These are phyloP conservation scores for Arctopsyche grandis DNA, from an alignment of 1,140 invertebrate genomes.

Conservation along the genomic window DNA sequence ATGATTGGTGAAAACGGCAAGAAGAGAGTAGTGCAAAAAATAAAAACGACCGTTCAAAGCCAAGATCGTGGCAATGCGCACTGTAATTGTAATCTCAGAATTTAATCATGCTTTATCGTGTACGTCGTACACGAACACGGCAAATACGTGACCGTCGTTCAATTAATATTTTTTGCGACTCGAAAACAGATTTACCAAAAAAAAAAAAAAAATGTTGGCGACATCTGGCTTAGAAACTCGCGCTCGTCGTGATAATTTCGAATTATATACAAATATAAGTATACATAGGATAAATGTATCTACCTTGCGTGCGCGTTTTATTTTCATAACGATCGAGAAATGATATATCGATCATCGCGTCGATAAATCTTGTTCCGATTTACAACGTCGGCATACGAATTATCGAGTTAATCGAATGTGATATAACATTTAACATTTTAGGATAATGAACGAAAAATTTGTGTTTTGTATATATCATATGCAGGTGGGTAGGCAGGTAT, in stretches of 20 bases:
- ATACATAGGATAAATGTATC: too few species aligned
- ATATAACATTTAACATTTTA: neutral
- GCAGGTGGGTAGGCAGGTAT: slow-evolving; percentile 11
- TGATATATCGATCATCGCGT: slow-evolving; percentile 36
- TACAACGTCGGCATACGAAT: neutral
- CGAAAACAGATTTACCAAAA: neutral
- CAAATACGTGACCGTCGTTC: slow-evolving; percentile 27
- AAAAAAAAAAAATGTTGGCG: slow-evolving; percentile 12
- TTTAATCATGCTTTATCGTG: slow-evolving; percentile 30
- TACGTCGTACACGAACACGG: slow-evolving; percentile 15
- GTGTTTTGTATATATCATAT: neutral
- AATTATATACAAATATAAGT: neutral
- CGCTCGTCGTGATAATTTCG: neutral
- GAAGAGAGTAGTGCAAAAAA: slow-evolving; percentile 11
- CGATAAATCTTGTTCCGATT: slow-evolving; percentile 35
- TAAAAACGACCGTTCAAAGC: neutral
- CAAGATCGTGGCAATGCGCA: slow-evolving; percentile 27
- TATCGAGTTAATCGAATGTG: slow-evolving; percentile 13
- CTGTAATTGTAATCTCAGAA: slow-evolving; percentile 32
- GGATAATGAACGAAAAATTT: too few species aligned
- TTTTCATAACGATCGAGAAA: slow-evolving; percentile 11
- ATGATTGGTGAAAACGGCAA: slow-evolving; percentile 24
- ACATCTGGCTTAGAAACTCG: neutral
- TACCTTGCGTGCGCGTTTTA: slow-evolving; percentile 1
- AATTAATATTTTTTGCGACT: slow-evolving; percentile 18